Evolutionary conservation across 2,888 invertebrate species (phyloP), one percentile per base, ranked within the genome.

Genomic region (Ichneumon xanthorius): DNA sequence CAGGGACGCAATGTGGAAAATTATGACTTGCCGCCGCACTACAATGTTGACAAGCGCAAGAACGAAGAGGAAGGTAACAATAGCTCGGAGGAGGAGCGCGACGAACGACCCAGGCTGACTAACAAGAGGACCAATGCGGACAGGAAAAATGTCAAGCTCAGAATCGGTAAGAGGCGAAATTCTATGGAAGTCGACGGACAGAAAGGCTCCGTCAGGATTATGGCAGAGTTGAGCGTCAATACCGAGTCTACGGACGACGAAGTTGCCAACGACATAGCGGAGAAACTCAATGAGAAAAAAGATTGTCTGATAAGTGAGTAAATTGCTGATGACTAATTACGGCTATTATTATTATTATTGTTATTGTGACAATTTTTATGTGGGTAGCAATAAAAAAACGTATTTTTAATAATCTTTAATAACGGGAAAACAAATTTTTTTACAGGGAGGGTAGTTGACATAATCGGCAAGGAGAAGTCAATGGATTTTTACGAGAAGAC

Each of bases 401-500:
- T 48, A 3, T 40, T 11, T 40, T 50, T 4, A 16, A 6, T 50
- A n/a, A n/a, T 19, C 50, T 50, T 50, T n/a, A n/a, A 50, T 50
- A n/a, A 63, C 19, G 63, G 26, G 11, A 7, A 55, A 65, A 33
- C 33, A n/a, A 67, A 45, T 84, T 71, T 53, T 87, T 87, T 95
- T 95, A 55, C 93, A 97, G 97, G 95, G 87, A 96, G 96, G 89
- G 96, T 97, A 88, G 96, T 98, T 26, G 95, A 96, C 90, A 95
- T 96, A 37, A 93, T 97, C 88, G 98, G 98, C 48, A 96, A 96
- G 88, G 95, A 96, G 87, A 96, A 97, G 91, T 96, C 97, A 6
- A 95, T 98, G 85, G 95, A 96, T 89, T 94, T 98, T 75, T 97
- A 96, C 90, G 96, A 96, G 90, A 96, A 97, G 94, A 98, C 98